Conservation (phyloP, 2,888 invertebrate species). For the Syritta pipiens region DNA sequence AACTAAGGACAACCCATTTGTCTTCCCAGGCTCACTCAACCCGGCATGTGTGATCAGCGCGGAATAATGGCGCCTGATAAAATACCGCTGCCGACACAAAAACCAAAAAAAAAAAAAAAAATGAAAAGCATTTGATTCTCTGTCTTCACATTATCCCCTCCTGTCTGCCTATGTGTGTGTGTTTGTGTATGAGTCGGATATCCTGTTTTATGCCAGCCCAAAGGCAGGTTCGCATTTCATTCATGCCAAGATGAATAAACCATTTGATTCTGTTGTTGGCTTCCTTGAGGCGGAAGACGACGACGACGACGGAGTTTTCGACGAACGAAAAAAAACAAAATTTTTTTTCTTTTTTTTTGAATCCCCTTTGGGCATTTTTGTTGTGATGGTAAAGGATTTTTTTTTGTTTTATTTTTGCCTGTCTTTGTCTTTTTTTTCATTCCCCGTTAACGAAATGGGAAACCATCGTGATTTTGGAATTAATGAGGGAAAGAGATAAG, state of each 20-base stretch:
- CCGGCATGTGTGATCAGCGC: conserved; percentile 21
- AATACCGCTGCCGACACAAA: conserved; percentile 1
- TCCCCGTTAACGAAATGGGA: no score
- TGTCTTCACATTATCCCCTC: no score
- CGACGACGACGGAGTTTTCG: background rate
- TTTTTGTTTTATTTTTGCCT: background rate
- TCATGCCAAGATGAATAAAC: conserved; percentile 36
- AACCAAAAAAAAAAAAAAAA: no score
- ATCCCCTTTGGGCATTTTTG: conserved; percentile 19
- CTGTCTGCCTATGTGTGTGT: no score
- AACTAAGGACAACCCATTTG: no score
- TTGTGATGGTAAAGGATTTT: background rate
- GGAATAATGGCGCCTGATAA: conserved; percentile 20
- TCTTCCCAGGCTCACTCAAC: no score
- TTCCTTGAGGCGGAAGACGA: conserved; percentile 20
- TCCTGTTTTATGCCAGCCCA: conserved; percentile 3
- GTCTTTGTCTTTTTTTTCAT: no score
- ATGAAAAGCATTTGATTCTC: no score
- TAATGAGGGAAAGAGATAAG: background rate
- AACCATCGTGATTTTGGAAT: conserved; percentile 25
- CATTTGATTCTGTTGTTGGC: conserved; percentile 33
- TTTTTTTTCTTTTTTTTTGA: background rate
- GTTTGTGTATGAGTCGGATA: background rate
- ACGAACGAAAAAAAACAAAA: no score
- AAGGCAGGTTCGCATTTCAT: conserved; percentile 12